Evolutionary conservation across 2,113 vertebrate genomes (phyloP), one percentile per base, ranked within the genome.

Genomic region (Aegotheles bennettii): DNA sequence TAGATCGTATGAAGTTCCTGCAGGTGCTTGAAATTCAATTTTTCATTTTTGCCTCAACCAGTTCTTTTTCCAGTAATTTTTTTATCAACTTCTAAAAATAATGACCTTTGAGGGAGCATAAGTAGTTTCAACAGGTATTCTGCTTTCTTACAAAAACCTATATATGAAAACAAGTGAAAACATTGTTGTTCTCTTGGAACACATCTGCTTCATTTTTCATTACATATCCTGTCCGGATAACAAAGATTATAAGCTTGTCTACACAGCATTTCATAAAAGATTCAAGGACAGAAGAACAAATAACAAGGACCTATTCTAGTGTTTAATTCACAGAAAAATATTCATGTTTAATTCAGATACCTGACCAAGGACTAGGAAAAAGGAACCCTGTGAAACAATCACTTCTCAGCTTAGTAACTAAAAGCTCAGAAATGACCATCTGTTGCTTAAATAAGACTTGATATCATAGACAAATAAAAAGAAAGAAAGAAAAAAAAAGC

Each of bases 251-350:
- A 90, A 86, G 64, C 64, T 87, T 94, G 79, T 89, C 93, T 87
- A 84, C 57, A 74, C 67, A 95, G 35, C 71, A 87, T 75, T 92
- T 96, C 88, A 94, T 93, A 84, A 96, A 96, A 95, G n/a, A 89
- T 86, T 96, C 85, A 96, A 50, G 79, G 96, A 68, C 9, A 38
- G 76, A 84, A 82, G 56, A 93, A 76, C 73, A 92, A 96, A 93
- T 75, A 95, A 93, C 64, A 81, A 92, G 92, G 71, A 31, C 25
- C 43, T 77, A 21, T 86, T 80, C 56, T 75, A 86, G 7, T 51
- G 43, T 75, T 96, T 92, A 90, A 84, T 75, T 90, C 86, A 86
- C 80, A 68, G 76, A 50, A 68, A 87, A 82, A 12, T 84, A 63
- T 92, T 91, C 60, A 92, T 93, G 26, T 90, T 97, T 93, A 96